Percentiles rank a stretch among this genome's conserved stretches.
Evolutionary conservation across 2,113 vertebrate species (phyloP).

Genomic region (Pogonocichla stellata): DNA sequence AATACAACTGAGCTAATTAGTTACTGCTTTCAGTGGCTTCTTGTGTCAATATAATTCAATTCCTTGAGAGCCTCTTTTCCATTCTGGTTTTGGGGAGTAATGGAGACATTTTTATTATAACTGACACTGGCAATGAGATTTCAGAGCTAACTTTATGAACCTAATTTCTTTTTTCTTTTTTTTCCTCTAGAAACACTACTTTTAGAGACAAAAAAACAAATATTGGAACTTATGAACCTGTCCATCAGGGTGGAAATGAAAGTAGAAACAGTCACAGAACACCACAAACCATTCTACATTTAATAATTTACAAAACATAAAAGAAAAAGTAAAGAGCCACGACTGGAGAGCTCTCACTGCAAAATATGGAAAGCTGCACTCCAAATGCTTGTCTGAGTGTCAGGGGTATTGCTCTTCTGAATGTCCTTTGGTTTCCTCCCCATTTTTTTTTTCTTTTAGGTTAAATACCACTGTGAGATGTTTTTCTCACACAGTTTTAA

Average conservation of each 20-base stretch:
- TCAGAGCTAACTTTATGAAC: not conserved
- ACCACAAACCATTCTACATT: not conserved
- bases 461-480: not conserved
- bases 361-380: not conserved
- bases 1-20: slow-evolving; percentile 12
- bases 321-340: not conserved
- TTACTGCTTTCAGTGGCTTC: not conserved
- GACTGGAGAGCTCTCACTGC: not conserved
- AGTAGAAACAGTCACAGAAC: not conserved
- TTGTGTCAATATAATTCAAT: slow-evolving; percentile 28
- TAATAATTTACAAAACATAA: not conserved
- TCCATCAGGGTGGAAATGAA: not conserved
- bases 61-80: not conserved
- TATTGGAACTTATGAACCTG: not conserved
- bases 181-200: not conserved
- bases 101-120: not conserved
- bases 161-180: not conserved
- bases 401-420: not conserved
- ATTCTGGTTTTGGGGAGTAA: not conserved
- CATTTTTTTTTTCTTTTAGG: not conserved
- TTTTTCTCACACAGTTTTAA: not conserved
- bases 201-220: not conserved
- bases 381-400: not conserved
- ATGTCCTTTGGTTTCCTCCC: accelerated
- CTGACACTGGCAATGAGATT: not conserved